Base-by-base conservation (phyloP, 2,113 vertebrate genomes). In the Ophthalmolycus amberensis region DNA sequence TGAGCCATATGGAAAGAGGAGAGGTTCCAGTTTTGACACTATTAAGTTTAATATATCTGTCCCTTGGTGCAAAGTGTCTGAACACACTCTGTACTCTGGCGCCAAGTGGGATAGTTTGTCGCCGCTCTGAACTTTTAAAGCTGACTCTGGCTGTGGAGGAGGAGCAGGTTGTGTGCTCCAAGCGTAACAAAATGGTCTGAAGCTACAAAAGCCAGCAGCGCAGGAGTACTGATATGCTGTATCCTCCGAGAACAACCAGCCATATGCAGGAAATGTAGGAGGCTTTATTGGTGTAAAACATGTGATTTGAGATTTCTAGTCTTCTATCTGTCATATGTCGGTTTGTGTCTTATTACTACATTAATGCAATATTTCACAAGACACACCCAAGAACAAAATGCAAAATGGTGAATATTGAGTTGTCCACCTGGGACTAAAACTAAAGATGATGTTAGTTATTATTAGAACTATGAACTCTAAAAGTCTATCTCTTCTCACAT, bases 21-120 rank as follows among this genome's bases (percentile, higher is more conserved):
- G 83, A 71, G 64, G 42, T 80, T 87, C 84, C 79, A 77, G 67
- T 79, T 85, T 86, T 87, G 80, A 87, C 79, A 64, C 80, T 83
- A 83, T 86, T 90, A 86, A 80, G 72, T 84, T 90, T 78, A 80
- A 90, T 85, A 83, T 70, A 85, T 80, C 38, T 62, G 76, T 90
- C 83, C 87, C 82, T 68, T 68, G 83, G 82, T 86, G 82, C 79
- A 70, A 59, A 78, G 75, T 32, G 80, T 87, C 71, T 86, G 80
- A 75, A 73, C 74, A 74, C 81, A 56, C 80, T 76, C 66, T 54
- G 12, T 71, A 48, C 56, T 63, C 25, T 25, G 25, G 25, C 25
- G 25, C 25, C 85, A 72, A 65, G 66, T 65, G 25, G 77, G 68
- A 80, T 66, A 74, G 77, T 87, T 80, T 91, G 84, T 88, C 90